These are phyloP conservation scores for Enteromius thamalakanensis DNA, from an alignment of 2,797 vertebrate genomes.

Conservation along the genomic window DNA sequence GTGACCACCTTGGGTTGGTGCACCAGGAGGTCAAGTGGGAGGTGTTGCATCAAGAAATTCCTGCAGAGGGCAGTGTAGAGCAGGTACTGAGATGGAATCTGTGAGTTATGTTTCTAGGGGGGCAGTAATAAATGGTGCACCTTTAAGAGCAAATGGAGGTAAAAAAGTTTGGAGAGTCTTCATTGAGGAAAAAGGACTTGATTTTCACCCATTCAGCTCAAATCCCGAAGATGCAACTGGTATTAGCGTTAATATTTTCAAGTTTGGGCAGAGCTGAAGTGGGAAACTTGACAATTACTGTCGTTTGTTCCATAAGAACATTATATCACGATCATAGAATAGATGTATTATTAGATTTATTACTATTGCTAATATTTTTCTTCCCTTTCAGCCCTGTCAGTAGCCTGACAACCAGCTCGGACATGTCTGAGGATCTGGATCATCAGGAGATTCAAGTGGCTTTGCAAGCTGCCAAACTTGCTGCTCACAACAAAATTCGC, in stretches of 20 bases:
- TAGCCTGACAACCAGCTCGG: conserved; percentile 81
- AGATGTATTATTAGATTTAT: neutral
- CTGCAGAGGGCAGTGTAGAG: too few relatives aligned
- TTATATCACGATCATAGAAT: neutral
- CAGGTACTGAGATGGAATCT: too few relatives aligned
- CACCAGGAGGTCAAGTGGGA: too few relatives aligned
- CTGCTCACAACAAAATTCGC: conserved; percentile 90
- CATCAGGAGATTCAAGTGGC: conserved; percentile 84
- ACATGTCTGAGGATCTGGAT: conserved; percentile 82
- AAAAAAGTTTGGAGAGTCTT: too few relatives aligned
- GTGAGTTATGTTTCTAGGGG: too few relatives aligned
- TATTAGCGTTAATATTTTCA: too few relatives aligned
- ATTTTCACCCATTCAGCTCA: too few relatives aligned
- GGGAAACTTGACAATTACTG: neutral
- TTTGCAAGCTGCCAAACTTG: conserved; percentile 82
- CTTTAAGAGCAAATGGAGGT: neutral
- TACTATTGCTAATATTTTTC: neutral
- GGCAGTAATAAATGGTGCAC: too few relatives aligned
- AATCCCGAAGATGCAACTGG: too few relatives aligned
- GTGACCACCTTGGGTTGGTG: too few relatives aligned
- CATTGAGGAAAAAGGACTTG: too few relatives aligned
- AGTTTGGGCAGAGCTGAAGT: too few relatives aligned
- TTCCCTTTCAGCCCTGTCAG: conserved; percentile 74
- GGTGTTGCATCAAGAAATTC: neutral
- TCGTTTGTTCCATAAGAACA: neutral